Conservation (phyloP, 1,140 invertebrate genomes). For the Drosophila ogumai region DNA sequence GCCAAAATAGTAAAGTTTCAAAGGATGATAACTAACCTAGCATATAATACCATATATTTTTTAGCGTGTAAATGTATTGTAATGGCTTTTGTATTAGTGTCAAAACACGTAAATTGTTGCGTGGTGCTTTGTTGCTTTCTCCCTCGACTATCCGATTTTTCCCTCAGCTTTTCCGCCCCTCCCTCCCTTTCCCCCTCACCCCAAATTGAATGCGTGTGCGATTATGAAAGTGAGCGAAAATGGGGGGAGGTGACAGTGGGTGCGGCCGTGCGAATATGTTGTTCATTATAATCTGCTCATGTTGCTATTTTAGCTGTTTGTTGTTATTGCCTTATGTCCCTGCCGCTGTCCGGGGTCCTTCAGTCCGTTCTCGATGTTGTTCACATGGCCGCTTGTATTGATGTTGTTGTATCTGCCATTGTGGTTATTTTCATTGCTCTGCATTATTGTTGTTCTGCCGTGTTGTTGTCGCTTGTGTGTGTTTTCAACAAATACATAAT, state of each 20-base stretch:
- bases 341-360: constrained; percentile 24
- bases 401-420: constrained; percentile 54
- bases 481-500: constrained; percentile 84
- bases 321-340: constrained; percentile 80
- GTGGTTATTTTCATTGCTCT: constrained; percentile 79
- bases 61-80: constrained; percentile 67
- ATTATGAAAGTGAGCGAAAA: constrained; percentile 49
- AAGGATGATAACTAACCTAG: neutral
- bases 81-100: constrained; percentile 82
- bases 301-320: constrained; percentile 82
- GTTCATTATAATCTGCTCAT: constrained; percentile 83
- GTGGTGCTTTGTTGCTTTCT: constrained; percentile 69
- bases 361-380: constrained; percentile 48
- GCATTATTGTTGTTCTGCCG: constrained; percentile 75
- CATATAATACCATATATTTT: neutral
- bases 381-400: constrained; percentile 36
- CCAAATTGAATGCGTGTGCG: constrained; percentile 41
- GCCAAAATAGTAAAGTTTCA: neutral
- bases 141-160: constrained; percentile 1
- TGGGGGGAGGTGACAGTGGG: constrained; percentile 49
- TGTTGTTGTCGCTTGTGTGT: constrained; percentile 63
- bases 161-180: constrained; percentile 1
- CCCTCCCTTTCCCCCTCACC: neutral
- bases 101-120: constrained; percentile 83
- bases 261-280: constrained; percentile 82